Evolutionary conservation across 2,888 invertebrate species (phyloP).

Genomic region (Idaea aversata): DNA sequence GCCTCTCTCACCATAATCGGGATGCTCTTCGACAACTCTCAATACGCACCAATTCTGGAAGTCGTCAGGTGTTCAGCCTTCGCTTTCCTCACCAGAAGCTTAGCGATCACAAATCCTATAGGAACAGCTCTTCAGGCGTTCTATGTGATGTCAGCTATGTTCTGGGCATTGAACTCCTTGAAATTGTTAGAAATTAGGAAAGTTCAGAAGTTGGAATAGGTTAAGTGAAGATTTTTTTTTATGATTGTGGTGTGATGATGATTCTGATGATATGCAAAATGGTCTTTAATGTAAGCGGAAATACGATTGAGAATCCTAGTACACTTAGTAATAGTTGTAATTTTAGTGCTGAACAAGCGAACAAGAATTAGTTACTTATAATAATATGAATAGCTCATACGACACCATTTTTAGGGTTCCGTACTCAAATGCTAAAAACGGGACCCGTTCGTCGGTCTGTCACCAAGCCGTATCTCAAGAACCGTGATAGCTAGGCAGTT

Average conservation of each 20-base stretch:
- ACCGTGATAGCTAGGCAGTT: too few relatives aligned
- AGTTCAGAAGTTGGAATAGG: slow-evolving; percentile 49
- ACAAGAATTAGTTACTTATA: too few relatives aligned
- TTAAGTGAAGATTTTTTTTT: slow-evolving; percentile 7
- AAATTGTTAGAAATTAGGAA: slow-evolving; percentile 79
- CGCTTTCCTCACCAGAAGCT: slow-evolving; percentile 69
- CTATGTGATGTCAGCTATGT: slow-evolving; percentile 81
- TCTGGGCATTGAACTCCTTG: slow-evolving; percentile 83
- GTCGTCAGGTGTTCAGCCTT: slow-evolving; percentile 83
- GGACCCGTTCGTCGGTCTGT: too few relatives aligned
- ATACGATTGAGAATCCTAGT: not conserved
- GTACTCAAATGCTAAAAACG: too few relatives aligned
- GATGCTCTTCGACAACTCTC: slow-evolving; percentile 84
- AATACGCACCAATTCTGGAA: slow-evolving; percentile 82
- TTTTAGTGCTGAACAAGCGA: not conserved
- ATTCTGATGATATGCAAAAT: not conserved
- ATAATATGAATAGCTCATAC: too few relatives aligned
- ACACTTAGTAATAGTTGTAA: not conserved
- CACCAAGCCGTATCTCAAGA: too few relatives aligned
- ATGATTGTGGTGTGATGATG: not conserved
- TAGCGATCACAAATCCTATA: slow-evolving; percentile 57
- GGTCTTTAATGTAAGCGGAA: not conserved
- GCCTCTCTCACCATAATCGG: slow-evolving; percentile 85
- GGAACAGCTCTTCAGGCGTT: slow-evolving; percentile 77
- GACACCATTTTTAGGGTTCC: too few relatives aligned